These are phyloP conservation scores for Potamarius usumacintae DNA, from an alignment of 2,113 vertebrate genomes.

Conservation along the genomic window DNA sequence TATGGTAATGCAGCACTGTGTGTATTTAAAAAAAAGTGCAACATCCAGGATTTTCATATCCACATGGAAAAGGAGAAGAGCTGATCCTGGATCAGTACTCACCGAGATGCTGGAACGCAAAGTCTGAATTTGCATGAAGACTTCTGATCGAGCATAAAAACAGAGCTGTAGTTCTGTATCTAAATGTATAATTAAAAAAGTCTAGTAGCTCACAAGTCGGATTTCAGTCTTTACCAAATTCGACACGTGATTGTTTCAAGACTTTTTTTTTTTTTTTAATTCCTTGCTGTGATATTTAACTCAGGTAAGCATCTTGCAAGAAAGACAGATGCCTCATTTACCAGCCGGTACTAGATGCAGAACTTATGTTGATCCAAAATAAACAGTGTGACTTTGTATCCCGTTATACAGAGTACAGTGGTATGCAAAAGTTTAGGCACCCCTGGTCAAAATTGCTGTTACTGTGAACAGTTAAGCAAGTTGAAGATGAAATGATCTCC, in stretches of 20 bases:
- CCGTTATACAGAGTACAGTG: not conserved
- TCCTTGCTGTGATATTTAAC: slow-evolving; percentile 17
- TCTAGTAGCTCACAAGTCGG: not conserved
- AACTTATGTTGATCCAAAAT: not conserved
- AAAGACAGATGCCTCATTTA: not conserved
- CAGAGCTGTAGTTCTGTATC: not conserved
- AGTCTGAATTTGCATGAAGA: slow-evolving; percentile 1
- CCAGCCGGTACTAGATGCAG: not conserved
- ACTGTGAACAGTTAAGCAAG: no score
- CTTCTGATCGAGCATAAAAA: not conserved
- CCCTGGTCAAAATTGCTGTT: no score
- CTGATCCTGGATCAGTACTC: not conserved
- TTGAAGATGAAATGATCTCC: no score
- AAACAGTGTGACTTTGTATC: not conserved
- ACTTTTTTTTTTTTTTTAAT: not conserved
- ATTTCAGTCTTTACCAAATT: slow-evolving; percentile 3
- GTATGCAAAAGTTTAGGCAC: no score
- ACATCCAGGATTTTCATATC: not conserved
- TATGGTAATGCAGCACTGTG: no score
- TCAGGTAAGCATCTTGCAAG: slow-evolving; percentile 26
- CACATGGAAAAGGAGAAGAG: not conserved
- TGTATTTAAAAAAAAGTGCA: not conserved
- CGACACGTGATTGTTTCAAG: not conserved
- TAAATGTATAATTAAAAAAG: not conserved
- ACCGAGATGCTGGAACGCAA: not conserved